These are phyloP conservation scores for Narcine bancroftii DNA, from an alignment of 2,113 vertebrate genomes.

Conservation along the genomic window DNA sequence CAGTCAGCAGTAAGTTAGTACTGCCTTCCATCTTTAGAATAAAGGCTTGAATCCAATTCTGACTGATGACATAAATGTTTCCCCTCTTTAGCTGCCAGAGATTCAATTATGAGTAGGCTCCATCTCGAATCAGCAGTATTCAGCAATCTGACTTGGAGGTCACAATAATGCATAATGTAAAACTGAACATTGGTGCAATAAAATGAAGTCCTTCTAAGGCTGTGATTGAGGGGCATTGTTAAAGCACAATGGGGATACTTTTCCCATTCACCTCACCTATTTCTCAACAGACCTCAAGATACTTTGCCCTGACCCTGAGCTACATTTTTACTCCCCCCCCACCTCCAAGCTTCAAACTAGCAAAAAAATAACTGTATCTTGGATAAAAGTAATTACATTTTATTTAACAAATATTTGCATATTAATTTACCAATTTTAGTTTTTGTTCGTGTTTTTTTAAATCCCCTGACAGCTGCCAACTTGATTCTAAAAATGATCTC, in stretches of 20 bases:
- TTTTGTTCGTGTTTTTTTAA: not conserved
- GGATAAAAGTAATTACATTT: not conserved
- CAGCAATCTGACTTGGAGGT: not conserved
- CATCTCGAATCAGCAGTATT: conserved; percentile 1
- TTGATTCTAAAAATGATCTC: conserved; percentile 7
- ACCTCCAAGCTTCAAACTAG: not conserved
- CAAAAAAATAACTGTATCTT: not conserved
- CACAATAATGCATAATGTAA: conserved; percentile 4
- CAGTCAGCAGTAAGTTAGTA: not conserved
- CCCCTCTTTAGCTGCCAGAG: not conserved
- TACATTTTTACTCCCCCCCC: too few relatives aligned
- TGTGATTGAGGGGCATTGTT: conserved; percentile 26
- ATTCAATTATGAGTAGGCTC: conserved; percentile 10
- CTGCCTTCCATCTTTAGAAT: not conserved
- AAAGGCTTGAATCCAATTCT: not conserved
- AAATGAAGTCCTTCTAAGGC: not conserved
- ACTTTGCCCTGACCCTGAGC: not conserved
- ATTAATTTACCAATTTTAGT: not conserved
- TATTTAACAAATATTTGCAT: not conserved
- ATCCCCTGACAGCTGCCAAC: not conserved
- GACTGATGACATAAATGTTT: not conserved
- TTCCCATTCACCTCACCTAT: not conserved
- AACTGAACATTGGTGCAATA: not conserved
- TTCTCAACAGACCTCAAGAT: not conserved
- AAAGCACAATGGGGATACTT: not conserved